phyloP scores from a whole-genome alignment of 1,140 invertebrate species.

The Carposina sasakii region DNA sequence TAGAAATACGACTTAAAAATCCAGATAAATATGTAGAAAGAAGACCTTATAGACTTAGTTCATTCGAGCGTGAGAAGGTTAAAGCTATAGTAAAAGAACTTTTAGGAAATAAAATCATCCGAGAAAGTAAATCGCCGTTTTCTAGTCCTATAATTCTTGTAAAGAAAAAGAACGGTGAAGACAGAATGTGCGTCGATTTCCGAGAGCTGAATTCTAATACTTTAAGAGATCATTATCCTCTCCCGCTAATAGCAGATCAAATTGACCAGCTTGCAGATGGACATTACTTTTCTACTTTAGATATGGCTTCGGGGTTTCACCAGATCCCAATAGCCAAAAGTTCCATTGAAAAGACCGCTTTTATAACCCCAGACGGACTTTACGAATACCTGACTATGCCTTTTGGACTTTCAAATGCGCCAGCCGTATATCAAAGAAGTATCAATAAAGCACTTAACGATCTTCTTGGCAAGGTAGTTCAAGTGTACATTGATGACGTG shows the following conservation, averaged over 20 bases:
- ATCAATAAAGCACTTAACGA: conserved; percentile 17
- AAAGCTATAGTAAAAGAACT: conserved; percentile 13
- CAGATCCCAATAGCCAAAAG: conserved; percentile 53
- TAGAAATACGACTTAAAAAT: conserved; percentile 5
- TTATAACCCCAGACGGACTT: conserved; percentile 42
- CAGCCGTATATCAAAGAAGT: conserved; percentile 27
- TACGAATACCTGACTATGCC: conserved; percentile 32
- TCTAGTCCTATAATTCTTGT: conserved; percentile 24
- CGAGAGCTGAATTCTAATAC: conserved; percentile 61
- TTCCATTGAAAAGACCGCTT: conserved; percentile 55
- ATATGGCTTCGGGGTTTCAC: conserved; percentile 56
- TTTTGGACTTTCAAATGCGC: conserved; percentile 36
- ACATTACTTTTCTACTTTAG: conserved; percentile 29
- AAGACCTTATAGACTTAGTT: conserved; percentile 5
- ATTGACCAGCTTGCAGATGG: conserved; percentile 34
- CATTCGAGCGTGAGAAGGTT: conserved; percentile 6
- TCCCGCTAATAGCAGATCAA: conserved; percentile 66
- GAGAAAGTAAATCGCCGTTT: conserved; percentile 21
- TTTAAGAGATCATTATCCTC: conserved; percentile 41
- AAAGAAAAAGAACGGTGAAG: conserved; percentile 27
- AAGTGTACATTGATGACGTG: conserved; percentile 32
- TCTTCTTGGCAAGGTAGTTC: too few relatives aligned
- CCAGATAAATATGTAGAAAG: background rate
- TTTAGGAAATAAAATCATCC: conserved; percentile 2
- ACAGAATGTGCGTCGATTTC: conserved; percentile 48